A percentile compares a stretch with the other conserved stretches of the same genome.
phyloP scores from a whole-genome alignment of 2,113 vertebrate species.

The Tachuris rubrigastra region DNA sequence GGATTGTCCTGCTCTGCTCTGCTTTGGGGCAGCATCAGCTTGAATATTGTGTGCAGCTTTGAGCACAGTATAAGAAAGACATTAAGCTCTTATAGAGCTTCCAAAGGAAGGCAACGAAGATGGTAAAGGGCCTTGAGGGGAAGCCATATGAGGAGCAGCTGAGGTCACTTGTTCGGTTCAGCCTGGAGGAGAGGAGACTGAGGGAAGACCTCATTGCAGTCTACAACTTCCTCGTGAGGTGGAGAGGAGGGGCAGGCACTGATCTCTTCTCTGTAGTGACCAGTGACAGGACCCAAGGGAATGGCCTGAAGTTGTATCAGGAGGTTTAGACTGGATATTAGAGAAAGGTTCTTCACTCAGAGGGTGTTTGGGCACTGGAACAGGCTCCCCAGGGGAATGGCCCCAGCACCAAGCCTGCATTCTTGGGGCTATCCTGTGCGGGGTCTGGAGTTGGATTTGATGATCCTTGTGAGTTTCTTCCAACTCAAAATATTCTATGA shows the following conservation, averaged over 20 bases:
- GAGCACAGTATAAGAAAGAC: neutral
- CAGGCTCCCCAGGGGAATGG: neutral
- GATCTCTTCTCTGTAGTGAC: neutral
- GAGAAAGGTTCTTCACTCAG: neutral
- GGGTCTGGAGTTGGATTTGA: neutral
- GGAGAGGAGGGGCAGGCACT: neutral
- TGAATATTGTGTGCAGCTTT: neutral
- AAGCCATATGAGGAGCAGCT: neutral
- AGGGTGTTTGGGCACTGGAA: neutral
- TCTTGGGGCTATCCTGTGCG: neutral
- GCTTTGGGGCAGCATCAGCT: neutral
- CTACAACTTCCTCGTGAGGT: neutral
- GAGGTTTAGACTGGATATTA: neutral
- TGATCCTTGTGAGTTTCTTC: neutral
- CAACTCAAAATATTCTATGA: neutral
- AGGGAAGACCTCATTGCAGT: neutral
- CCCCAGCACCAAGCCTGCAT: neutral
- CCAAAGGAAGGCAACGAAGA: neutral
- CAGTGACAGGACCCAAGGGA: neutral
- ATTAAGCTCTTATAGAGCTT: neutral
- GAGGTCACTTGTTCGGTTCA: neutral
- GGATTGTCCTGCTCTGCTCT: neutral
- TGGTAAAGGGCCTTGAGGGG: neutral
- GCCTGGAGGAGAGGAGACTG: neutral
- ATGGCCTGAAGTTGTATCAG: neutral